Evolutionary conservation across 53 echinoderm and acorn worm genomes (phyloP).

Genomic region (Echinometra lucunter): DNA sequence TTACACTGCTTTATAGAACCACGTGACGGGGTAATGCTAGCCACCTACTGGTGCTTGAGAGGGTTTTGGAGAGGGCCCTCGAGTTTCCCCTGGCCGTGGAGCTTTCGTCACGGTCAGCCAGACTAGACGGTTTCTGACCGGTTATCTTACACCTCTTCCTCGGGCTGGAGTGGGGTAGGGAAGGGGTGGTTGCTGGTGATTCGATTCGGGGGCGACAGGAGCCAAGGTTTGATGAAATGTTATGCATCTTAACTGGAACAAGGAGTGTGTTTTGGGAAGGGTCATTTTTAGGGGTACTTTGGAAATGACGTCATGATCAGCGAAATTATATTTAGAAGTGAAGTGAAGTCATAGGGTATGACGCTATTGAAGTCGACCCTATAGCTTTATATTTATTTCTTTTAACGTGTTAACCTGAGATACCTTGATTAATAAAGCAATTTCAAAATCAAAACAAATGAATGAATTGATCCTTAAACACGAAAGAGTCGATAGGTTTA

Average conservation of each 20-base stretch:
- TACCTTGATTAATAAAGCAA: neutral
- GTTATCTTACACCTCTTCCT: conserved; percentile 26
- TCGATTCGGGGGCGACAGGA: neutral
- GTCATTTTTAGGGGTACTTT: neutral
- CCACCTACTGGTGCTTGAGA: conserved; percentile 8
- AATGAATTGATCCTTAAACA: too few species aligned
- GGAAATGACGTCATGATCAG: neutral
- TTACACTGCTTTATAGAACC: neutral
- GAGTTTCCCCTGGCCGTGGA: neutral
- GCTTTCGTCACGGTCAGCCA: conserved; percentile 48
- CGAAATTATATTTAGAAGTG: too few species aligned
- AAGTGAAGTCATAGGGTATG: too few species aligned
- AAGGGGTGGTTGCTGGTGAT: neutral
- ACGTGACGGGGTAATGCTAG: conserved; percentile 56
- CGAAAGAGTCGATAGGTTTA: too few species aligned
- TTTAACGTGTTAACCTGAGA: neutral
- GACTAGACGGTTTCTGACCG: conserved; percentile 24
- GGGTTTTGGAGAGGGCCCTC: neutral
- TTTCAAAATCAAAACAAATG: too few species aligned
- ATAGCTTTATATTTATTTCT: too few species aligned
- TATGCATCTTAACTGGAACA: neutral
- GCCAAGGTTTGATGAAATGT: neutral
- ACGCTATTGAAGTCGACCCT: too few species aligned
- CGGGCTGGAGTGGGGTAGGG: neutral
- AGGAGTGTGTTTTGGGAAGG: neutral